phyloP scores from a whole-genome alignment of 2,888 invertebrate species.

The Pyrochroa serraticornis region DNA sequence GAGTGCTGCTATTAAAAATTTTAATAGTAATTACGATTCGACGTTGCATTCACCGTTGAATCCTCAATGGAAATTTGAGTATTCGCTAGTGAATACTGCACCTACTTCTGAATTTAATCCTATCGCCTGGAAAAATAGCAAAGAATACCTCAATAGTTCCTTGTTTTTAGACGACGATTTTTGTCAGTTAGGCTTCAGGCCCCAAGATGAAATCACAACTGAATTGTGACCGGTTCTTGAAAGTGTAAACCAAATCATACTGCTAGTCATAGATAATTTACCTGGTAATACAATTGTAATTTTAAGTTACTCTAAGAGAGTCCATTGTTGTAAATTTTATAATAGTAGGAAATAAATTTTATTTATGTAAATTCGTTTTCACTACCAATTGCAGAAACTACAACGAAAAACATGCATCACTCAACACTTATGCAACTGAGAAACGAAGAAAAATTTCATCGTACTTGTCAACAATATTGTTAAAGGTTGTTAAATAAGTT shows the following conservation, averaged over 20 bases:
- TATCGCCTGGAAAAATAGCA: slow-evolving; percentile 55
- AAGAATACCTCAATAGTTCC: slow-evolving; percentile 60
- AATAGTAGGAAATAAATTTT: too few species aligned
- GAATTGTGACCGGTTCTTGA: slow-evolving; percentile 66
- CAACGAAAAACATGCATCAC: too few species aligned
- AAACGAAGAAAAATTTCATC: too few species aligned
- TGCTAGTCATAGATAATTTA: slow-evolving; percentile 22
- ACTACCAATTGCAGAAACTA: too few species aligned
- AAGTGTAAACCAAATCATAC: slow-evolving; percentile 21
- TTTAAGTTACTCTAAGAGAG: too few species aligned
- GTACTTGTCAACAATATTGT: too few species aligned
- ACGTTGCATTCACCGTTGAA: slow-evolving; percentile 52
- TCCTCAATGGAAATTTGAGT: slow-evolving; percentile 63
- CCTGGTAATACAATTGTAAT: slow-evolving; percentile 3
- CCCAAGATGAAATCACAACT: slow-evolving; percentile 88
- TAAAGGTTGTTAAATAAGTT: too few species aligned
- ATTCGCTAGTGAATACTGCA: slow-evolving; percentile 54
- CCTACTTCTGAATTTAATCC: slow-evolving; percentile 60
- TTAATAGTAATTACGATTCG: slow-evolving; percentile 53
- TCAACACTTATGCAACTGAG: too few species aligned
- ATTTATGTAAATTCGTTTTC: too few species aligned
- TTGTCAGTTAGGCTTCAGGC: slow-evolving; percentile 81
- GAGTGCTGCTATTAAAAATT: slow-evolving; percentile 51
- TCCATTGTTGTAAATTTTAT: too few species aligned
- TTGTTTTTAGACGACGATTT: slow-evolving; percentile 81